These are phyloP conservation scores for Varanus komodoensis DNA, from an alignment of 2,113 vertebrate genomes.

Conservation along the genomic window DNA sequence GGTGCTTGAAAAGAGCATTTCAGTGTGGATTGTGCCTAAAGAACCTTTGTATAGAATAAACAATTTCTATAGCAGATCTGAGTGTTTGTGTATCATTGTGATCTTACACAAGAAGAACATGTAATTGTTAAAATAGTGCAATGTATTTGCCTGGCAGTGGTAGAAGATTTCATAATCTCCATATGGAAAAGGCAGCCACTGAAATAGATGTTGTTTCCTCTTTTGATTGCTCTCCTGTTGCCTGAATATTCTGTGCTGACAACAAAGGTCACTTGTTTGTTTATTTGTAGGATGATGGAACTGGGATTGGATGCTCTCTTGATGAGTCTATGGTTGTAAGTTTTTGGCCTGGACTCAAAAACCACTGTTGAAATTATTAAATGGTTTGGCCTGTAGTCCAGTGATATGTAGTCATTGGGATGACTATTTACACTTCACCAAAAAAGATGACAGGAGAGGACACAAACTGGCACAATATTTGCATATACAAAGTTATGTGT, in stretches of 20 bases:
- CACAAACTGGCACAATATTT: too few relatives aligned
- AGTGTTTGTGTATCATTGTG: not conserved
- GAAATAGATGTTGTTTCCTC: too few relatives aligned
- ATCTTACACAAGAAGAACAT: not conserved
- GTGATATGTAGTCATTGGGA: not conserved
- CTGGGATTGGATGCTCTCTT: too few relatives aligned
- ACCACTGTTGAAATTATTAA: not conserved
- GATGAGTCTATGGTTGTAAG: too few relatives aligned
- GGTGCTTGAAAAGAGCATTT: not conserved
- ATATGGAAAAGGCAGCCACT: not conserved
- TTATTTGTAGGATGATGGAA: too few relatives aligned
- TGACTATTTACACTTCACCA: too few relatives aligned
- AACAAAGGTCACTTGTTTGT: not conserved
- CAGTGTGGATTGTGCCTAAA: not conserved
- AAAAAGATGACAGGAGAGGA: too few relatives aligned
- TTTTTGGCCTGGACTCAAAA: not conserved
- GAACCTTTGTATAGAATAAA: not conserved
- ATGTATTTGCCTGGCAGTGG: too few relatives aligned
- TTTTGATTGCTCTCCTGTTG: not conserved
- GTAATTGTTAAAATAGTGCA: not conserved
- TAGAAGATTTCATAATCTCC: not conserved
- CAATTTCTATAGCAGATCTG: not conserved
- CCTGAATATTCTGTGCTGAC: not conserved
- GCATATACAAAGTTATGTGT: too few relatives aligned
- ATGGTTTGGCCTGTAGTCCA: not conserved